Evolutionary conservation across 1,140 invertebrate genomes (phyloP), one percentile per base, ranked within the genome.

Genomic region (Ips nitidus): DNA sequence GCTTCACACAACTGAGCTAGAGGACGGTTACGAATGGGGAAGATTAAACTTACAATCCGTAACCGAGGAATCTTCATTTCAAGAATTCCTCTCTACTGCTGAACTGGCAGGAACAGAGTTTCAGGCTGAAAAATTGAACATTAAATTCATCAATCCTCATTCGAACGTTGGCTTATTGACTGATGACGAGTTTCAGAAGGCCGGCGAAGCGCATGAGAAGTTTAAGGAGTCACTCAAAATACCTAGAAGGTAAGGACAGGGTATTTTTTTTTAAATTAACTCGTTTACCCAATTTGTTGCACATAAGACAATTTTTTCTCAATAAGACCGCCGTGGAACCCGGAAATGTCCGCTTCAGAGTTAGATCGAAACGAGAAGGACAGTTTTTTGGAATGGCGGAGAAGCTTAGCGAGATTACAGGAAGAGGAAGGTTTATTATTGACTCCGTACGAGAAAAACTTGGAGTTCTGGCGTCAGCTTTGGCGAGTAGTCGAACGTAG

Each of bases 401-500:
- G 92, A 66, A 83, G 87, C 47, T 83, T 99, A 47, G 89, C 94
- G 36, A 71, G 84, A 66, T 79, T 98, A 1, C 92, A 97, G 81
- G 92, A 95, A 79, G 84, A 86, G 38, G 87, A 97, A 57, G 88
- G 88, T 5, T 80, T 98, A 2, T 82, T 93, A 0, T 81, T 99
- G 62, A 99, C 98, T 2, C 98, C 98, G 0, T 99, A 97, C 83
- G 98, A 99, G 77, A 95, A 95, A 76, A 99, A 99, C 83, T 81
- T 99, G 6, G 96, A 99, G 80, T 94, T 99, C 75, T 99, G 98
- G 98, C 86, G 96, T 56, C 98, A 99, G 81, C 81, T 99, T 1
- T 99, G 98, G 98, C 86, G 98, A 73, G 98, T 99, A 1, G 88
- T 99, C 39, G 98, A 99, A 80, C 88, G 93, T 72, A 97, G 95